Conservation (phyloP, 2,888 invertebrate species). For the Calliopum simillimum region DNA sequence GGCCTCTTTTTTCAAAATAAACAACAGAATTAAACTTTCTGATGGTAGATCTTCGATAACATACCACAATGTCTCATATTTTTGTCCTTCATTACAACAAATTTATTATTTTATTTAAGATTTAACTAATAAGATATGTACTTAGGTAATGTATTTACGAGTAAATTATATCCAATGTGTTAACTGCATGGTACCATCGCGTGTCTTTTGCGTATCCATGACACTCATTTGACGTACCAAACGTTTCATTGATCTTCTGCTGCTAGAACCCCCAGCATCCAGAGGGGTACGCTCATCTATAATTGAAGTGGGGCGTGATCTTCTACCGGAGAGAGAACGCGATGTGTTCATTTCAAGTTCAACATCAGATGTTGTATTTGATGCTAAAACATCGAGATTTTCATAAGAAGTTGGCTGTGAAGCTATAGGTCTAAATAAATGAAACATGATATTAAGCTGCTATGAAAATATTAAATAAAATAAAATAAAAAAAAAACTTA, state of each 20-base stretch:
- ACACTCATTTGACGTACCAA: slow-evolving; percentile 83
- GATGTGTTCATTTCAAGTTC: slow-evolving; percentile 57
- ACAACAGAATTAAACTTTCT: too few relatives aligned
- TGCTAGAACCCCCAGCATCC: slow-evolving; percentile 55
- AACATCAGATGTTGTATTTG: slow-evolving; percentile 58
- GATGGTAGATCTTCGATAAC: too few relatives aligned
- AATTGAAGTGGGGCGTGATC: slow-evolving; percentile 45
- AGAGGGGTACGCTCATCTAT: slow-evolving; percentile 68
- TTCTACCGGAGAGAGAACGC: slow-evolving; percentile 56
- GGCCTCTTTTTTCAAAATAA: too few relatives aligned
- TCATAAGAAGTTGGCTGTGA: slow-evolving; percentile 76
- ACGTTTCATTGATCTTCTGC: slow-evolving; percentile 74
- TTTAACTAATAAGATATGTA: neutral
- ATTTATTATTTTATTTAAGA: too few relatives aligned
- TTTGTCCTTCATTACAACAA: too few relatives aligned
- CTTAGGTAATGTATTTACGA: neutral
- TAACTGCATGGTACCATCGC: slow-evolving; percentile 84
- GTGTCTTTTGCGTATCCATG: slow-evolving; percentile 84
- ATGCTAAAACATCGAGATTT: slow-evolving; percentile 75
- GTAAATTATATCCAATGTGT: slow-evolving; percentile 83
- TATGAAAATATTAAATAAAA: neutral
- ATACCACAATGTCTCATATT: too few relatives aligned
- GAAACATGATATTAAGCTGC: slow-evolving; percentile 30
- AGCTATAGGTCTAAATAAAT: slow-evolving; percentile 71
- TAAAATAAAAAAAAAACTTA: slow-evolving; percentile 58